These are phyloP conservation scores for Psilopogon haemacephalus DNA, from an alignment of 2,113 vertebrate species.

Conservation along the genomic window DNA sequence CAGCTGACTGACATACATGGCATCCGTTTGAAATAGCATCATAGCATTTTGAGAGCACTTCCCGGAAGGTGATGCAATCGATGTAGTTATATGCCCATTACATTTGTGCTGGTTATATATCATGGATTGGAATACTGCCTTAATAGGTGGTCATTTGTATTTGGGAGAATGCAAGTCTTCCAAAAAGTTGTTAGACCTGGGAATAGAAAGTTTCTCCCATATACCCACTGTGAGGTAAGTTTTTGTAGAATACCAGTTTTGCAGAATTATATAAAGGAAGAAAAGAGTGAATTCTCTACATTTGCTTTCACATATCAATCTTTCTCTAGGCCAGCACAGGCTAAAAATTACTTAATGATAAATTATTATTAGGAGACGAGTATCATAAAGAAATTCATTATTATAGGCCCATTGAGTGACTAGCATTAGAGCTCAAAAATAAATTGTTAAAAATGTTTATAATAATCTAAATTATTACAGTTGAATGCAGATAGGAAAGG, in stretches of 20 bases:
- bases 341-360: not conserved
- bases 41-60: not conserved
- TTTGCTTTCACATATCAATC: not conserved
- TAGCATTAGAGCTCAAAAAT: not conserved
- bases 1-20: not conserved
- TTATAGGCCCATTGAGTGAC: not conserved
- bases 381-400: not conserved
- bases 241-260: not conserved
- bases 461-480: not conserved
- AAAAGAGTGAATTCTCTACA: too few species aligned
- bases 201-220: not conserved
- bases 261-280: not conserved
- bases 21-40: not conserved
- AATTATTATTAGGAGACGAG: not conserved
- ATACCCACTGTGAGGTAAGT: not conserved
- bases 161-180: not conserved
- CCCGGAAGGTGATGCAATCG: not conserved
- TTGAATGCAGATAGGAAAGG: not conserved
- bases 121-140: not conserved
- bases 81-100: not conserved
- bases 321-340: not conserved
- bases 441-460: not conserved
- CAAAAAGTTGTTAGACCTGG: not conserved
- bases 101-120: not conserved
- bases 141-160: not conserved